Conservation (phyloP, 2,113 vertebrate species). For the Psittacara wagleri region DNA sequence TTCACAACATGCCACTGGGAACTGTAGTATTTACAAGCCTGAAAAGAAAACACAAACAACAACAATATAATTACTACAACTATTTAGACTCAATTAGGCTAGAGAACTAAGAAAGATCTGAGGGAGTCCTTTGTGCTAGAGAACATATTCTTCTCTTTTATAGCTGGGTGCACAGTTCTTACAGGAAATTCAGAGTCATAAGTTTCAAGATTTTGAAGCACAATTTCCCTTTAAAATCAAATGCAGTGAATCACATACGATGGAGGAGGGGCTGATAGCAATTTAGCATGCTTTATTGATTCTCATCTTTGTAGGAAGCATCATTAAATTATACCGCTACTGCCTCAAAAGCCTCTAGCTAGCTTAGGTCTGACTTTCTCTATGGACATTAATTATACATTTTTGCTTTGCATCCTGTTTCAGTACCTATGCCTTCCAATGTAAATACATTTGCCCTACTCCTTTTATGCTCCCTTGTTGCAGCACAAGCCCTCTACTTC, state of each 20-base stretch:
- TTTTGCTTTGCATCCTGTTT: neutral
- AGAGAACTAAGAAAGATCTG: neutral
- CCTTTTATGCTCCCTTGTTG: neutral
- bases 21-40: conserved; percentile 97
- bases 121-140: neutral
- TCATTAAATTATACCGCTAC: neutral
- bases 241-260: neutral
- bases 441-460: neutral
- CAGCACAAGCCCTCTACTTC: neutral
- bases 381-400: neutral
- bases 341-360: neutral
- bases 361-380: neutral
- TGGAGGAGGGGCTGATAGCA: neutral
- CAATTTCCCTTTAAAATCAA: conserved; percentile 15
- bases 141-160: neutral
- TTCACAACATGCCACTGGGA: conserved; percentile 91
- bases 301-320: neutral
- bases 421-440: neutral
- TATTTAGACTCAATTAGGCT: neutral
- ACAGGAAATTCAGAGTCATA: neutral
- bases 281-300: neutral
- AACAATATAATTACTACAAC: neutral
- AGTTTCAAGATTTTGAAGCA: neutral
- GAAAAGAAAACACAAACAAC: conserved; percentile 35
- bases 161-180: neutral